phyloP scores from a whole-genome alignment of 2,888 invertebrate genomes.

The Abrostola tripartita region DNA sequence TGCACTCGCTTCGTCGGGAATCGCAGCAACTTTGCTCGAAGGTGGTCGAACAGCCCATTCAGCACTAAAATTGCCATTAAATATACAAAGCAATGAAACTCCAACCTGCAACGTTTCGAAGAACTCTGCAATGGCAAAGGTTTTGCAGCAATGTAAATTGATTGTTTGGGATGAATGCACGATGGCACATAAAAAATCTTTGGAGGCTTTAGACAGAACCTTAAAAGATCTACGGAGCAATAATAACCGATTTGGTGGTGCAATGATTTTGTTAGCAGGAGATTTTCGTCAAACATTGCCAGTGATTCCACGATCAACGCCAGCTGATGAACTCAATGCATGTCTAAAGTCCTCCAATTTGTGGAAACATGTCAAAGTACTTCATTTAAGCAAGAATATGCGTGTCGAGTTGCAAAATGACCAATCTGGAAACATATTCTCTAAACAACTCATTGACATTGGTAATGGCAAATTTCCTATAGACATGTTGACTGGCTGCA shows the following conservation, averaged over 20 bases:
- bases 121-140: too few species aligned
- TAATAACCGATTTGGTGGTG: constrained; percentile 61
- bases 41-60: too few species aligned
- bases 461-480: constrained; percentile 23
- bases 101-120: too few species aligned
- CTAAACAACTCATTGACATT: constrained; percentile 22
- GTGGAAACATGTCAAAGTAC: constrained; percentile 9
- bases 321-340: constrained; percentile 63
- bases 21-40: too few species aligned
- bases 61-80: too few species aligned
- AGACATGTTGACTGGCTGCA: constrained; percentile 25
- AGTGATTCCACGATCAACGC: constrained; percentile 50
- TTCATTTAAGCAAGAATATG: constrained; percentile 9
- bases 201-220: too few species aligned
- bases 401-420: constrained; percentile 15
- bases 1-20: too few species aligned
- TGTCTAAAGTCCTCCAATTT: constrained; percentile 23
- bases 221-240: too few species aligned
- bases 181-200: too few species aligned
- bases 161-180: too few species aligned
- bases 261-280: constrained; percentile 58
- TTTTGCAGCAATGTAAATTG: too few species aligned
- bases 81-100: too few species aligned
- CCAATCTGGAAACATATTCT: constrained; percentile 19
- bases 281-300: constrained; percentile 64